Evolutionary conservation across 1,140 invertebrate species (phyloP).

Genomic region (Pseudachorutes palmiensis): DNA sequence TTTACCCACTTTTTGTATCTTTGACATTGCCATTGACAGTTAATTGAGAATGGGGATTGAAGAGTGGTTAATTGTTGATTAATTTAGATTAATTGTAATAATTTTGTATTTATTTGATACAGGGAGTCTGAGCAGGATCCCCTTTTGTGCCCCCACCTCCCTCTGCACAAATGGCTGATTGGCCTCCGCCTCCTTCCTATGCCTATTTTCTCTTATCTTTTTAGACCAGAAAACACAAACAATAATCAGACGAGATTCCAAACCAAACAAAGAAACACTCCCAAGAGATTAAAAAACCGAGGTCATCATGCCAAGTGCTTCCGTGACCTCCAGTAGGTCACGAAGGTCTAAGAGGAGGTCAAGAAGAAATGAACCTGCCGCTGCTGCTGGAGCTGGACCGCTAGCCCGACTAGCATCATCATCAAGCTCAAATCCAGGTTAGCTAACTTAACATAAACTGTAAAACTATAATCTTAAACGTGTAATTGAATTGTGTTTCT

Average conservation of each 20-base stretch:
- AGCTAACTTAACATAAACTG: background rate
- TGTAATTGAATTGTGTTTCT: constrained; percentile 4
- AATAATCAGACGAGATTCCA: background rate
- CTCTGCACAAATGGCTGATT: background rate
- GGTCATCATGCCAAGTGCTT: constrained; percentile 31
- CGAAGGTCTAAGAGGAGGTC: constrained; percentile 28
- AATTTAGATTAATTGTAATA: too few species aligned
- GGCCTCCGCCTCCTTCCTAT: background rate
- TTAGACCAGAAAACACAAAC: background rate
- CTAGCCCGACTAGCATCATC: constrained; percentile 22
- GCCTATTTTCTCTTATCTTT: background rate
- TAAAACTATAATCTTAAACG: background rate
- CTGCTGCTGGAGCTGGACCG: background rate
- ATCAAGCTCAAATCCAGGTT: background rate
- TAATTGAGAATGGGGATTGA: too few species aligned
- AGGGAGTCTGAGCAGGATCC: too few species aligned
- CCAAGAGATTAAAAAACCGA: background rate
- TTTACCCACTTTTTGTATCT: too few species aligned
- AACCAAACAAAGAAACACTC: background rate
- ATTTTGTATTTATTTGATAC: too few species aligned
- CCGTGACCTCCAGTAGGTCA: constrained; percentile 24
- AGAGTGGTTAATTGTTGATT: too few species aligned
- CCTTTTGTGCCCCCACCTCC: too few species aligned
- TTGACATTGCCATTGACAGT: too few species aligned
- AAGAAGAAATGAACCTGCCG: constrained; percentile 10